Evolutionary conservation across 2,797 vertebrate species (phyloP), one percentile per base, ranked within the genome.

Genomic region (Telmatherina bonti): DNA sequence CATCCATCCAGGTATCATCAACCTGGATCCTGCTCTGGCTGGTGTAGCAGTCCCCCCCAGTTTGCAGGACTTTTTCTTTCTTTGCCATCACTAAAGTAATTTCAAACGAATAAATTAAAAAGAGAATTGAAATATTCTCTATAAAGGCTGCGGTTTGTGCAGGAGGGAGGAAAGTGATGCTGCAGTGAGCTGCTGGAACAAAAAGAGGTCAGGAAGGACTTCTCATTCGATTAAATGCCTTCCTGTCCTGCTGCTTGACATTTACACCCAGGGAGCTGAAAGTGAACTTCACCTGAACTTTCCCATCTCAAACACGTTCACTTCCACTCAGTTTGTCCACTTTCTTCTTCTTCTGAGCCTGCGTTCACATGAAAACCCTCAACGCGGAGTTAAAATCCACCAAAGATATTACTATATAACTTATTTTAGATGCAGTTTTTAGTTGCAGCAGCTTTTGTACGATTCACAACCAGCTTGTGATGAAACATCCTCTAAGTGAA

Each of bases 371-470:
- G 16, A 31, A 30, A 29, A 18, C 10, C 33, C 30, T 45, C n/a
- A 1, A 27, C 13, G 20, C 16, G 15, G 33, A 1, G 22, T 13
- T 27, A 29, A 24, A 51, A 27, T 9, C 30, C 27, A 51, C 15
- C 22, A 61, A 31, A 64, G 2, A 43, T 35, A 30, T 56, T 30
- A 30, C 45, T 65, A 0, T 52, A 26, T 33, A 59, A 22, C 60
- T 67, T 10, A 22, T 51, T 43, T 55, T 31, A 72, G 49, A 55
- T 53, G 58, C 47, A 27, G 18, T 47, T 62, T 65, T n/a, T 78
- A 18, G 26, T 18, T 35, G 57, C 36, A 87, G 85, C 85, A 88
- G 85, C 83, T 49, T 63, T 53, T 67, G 61, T 45, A 33, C 11
- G 7, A 77, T 38, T 81, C 51, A 43, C 53, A 47, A 78, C 51